phyloP scores from a whole-genome alignment of 1,140 invertebrate species.

The Drosophila parabipectinata region DNA sequence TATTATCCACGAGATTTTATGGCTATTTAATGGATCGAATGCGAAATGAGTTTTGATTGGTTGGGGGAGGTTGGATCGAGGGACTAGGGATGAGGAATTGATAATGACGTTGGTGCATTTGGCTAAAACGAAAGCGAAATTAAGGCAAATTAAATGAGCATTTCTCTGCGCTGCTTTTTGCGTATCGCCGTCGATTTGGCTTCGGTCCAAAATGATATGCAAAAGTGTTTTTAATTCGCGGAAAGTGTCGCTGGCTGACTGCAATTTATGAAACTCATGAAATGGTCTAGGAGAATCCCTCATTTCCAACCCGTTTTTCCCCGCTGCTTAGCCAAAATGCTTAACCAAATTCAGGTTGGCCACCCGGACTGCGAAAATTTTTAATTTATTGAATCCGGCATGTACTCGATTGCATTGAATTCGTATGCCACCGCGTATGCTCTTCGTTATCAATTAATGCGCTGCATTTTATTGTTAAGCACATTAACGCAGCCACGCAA shows the following conservation, averaged over 20 bases:
- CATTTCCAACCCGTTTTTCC: not conserved
- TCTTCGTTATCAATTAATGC: constrained; percentile 76
- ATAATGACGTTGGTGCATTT: constrained; percentile 56
- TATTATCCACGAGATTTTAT: constrained; percentile 53
- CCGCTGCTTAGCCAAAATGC: constrained; percentile 31
- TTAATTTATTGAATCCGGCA: constrained; percentile 50
- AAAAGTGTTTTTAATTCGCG: constrained; percentile 75
- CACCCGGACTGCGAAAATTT: constrained; percentile 29
- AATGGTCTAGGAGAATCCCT: constrained; percentile 14
- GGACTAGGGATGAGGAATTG: constrained; percentile 27
- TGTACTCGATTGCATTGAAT: constrained; percentile 47
- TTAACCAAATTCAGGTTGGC: constrained; percentile 42
- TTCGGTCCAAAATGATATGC: constrained; percentile 68
- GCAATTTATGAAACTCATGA: constrained; percentile 49
- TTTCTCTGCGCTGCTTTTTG: constrained; percentile 14
- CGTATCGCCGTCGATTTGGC: constrained; percentile 47
- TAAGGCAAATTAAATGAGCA: constrained; percentile 68
- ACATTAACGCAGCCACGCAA: constrained; percentile 80
- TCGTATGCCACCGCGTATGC: constrained; percentile 16
- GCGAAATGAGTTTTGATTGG: constrained; percentile 21
- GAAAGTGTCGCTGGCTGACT: constrained; percentile 49
- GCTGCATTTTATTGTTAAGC: constrained; percentile 81
- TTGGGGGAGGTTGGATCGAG: not conserved
- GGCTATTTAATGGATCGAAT: constrained; percentile 68
- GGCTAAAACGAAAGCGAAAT: constrained; percentile 71